Evolutionary conservation across 1,140 invertebrate species (phyloP), one percentile per base, ranked within the genome.

Genomic region (Drepana arcuata): DNA sequence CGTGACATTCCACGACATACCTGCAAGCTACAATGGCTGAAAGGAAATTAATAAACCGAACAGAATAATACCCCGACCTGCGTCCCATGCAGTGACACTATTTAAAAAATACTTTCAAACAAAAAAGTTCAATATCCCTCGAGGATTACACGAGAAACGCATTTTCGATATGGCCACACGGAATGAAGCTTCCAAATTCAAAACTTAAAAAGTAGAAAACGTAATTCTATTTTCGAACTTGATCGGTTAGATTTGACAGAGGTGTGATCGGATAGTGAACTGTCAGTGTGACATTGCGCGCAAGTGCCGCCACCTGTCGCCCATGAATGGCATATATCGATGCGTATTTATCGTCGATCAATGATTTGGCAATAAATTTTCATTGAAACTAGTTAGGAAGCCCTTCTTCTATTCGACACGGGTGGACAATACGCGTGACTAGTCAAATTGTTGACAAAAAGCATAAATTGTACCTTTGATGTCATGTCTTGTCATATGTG

Each of bases 111-210:
- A 63, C 62, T 61, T 53, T 50, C 30, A 60, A 71, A 72, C 70
- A 66, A 65, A 56, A 43, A 39, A 75, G 75, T 77, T 71, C 65
- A 61, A 44, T 3, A 64, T 72, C 74, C 72, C 71, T 34, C 2
- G 74, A 67, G 74, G 74, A 79, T 79, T 79, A 79, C 74, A 75
- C 68, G 70, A 74, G 62, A 79, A 79, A 79, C 62, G 70, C 74
- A 79, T 77, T 74, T 73, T 58, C 49, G 45, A 56, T 33, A 39
- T 69, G 74, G 65, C 74, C 74, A 75, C 71, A 79, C 71, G 49
- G 65, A 68, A 68, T 48, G 48, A 58, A 36, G 45, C 50, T 51
- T 50, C 45, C 48, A 61, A 74, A 68, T 48, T 59, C 28, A 62
- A 68, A 63, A 48, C 51, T 60, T 43, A 54, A 52, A 60, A 67